A percentile compares a stretch with the other conserved stretches of the same genome.
Conservation (phyloP, 1,140 invertebrate genomes). For the Nixonia krombeini region DNA sequence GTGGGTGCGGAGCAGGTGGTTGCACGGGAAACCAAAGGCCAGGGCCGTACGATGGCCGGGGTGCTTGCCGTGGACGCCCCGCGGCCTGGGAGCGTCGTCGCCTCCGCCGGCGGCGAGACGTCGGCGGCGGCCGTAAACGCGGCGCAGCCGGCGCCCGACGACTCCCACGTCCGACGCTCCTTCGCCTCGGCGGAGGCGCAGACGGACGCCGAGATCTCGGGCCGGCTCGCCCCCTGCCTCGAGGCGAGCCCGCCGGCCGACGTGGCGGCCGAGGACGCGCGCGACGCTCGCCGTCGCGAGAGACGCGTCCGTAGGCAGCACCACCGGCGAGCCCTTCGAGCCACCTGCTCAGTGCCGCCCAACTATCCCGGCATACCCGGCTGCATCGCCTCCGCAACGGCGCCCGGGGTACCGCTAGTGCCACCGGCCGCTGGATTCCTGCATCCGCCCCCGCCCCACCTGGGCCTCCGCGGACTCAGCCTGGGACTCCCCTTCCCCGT, state of each 20-base stretch:
- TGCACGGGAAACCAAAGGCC: slow-evolving; percentile 59
- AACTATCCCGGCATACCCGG: slow-evolving; percentile 55
- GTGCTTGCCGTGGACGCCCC: slow-evolving; percentile 66
- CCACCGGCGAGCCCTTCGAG: slow-evolving; percentile 56
- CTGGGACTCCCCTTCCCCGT: slow-evolving; percentile 69
- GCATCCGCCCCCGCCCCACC: slow-evolving; percentile 66
- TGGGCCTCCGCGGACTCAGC: slow-evolving; percentile 67
- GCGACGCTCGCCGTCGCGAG: slow-evolving; percentile 62
- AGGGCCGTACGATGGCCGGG: slow-evolving; percentile 66
- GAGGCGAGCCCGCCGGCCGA: slow-evolving; percentile 33
- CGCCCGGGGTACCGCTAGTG: too few species aligned
- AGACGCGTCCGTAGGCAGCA: slow-evolving; percentile 61
- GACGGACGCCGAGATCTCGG: slow-evolving; percentile 56
- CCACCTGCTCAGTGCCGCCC: slow-evolving; percentile 63
- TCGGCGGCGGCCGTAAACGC: slow-evolving; percentile 5
- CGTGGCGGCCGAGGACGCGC: slow-evolving; percentile 46
- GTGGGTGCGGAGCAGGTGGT: too few species aligned
- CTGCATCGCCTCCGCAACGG: slow-evolving; percentile 18
- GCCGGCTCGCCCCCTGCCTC: slow-evolving; percentile 14
- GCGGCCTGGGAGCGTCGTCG: slow-evolving; percentile 66
- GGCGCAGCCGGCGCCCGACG: background rate
- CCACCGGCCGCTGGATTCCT: slow-evolving; percentile 56
- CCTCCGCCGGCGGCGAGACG: slow-evolving; percentile 54
- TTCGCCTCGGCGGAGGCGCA: slow-evolving; percentile 68
- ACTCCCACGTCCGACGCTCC: slow-evolving; percentile 33